Base-by-base conservation (phyloP, 2,888 invertebrate genomes). In the Lasioglossum villosulum region DNA sequence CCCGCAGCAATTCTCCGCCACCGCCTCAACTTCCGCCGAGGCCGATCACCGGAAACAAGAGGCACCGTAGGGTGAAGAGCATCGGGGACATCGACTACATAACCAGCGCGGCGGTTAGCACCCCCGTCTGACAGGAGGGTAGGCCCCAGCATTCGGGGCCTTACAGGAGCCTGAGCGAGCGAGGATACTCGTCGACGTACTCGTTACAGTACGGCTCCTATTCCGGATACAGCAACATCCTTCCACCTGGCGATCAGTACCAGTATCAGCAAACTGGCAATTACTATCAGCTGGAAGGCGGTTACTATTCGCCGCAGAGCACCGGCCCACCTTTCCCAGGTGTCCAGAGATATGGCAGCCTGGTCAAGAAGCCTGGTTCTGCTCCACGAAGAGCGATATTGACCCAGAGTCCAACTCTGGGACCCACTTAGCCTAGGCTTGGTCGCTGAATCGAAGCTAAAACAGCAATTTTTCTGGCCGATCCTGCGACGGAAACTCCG, bases 51-150 rank as follows among this genome's bases (percentile, higher is more conserved):
- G 84, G 88, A 0, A 89, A 90, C 63, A 90, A 90, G 42, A 86
- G 90, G 39, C 90, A 90, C 27, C 90, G 90, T 19, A 83, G 90
- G 0, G 90, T 90, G 42, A 90, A 90, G 39, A 90, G 90, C 92
- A 97, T 97, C 90, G 97, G 97, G 4, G 97, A 97, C 94, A 97
- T 97, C 92, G 97, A 97, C 71, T 95, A 95, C 88, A 94, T 95
- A 92, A 94, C 93, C 39, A 94, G 90, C 82, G 92, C 92, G 10
- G 93, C 94, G 12, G 95, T 95, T 3, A 94, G 94, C 89, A 95
- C 95, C 39, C 93, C 95, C 42, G 95, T 95, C 90, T 95, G 95
- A 95, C 95, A 95, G 86, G 95, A 95, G 93, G 93, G 92, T 86
- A 92, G 95, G 95, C 93, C 95, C 95, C 94, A 93, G 42, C 91